Conservation (phyloP, 2,797 vertebrate genomes). For the Thaleichthys pacificus region DNA sequence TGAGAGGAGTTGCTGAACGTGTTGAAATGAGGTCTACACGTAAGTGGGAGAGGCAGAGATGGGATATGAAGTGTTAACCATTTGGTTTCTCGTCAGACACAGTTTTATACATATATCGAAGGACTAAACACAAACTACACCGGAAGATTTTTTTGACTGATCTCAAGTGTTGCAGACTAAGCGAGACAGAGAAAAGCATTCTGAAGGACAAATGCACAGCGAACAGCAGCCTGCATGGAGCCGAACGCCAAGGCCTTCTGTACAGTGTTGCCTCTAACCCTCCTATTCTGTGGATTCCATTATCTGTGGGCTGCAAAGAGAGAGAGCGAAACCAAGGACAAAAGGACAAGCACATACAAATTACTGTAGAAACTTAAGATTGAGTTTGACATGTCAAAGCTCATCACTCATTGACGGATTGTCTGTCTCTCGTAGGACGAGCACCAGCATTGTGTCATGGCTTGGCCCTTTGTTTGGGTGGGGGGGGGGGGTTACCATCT, state of each 20-base stretch:
- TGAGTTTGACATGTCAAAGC: conserved; percentile 2
- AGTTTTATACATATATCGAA: too few relatives aligned
- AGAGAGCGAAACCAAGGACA: too few relatives aligned
- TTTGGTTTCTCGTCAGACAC: neutral
- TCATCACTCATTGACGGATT: conserved; percentile 35
- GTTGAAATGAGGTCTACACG: neutral
- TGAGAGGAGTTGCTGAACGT: neutral
- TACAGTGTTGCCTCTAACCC: too few relatives aligned
- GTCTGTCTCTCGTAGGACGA: conserved; percentile 22
- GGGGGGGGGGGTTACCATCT: conserved; percentile 31
- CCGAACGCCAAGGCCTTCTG: too few relatives aligned
- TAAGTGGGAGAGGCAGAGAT: neutral
- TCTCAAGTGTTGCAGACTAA: too few relatives aligned
- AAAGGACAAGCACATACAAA: neutral
- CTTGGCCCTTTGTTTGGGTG: conserved; percentile 29
- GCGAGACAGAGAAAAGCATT: too few relatives aligned
- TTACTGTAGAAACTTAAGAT: neutral
- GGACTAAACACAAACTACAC: too few relatives aligned
- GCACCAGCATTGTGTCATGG: conserved; percentile 20
- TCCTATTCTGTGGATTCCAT: too few relatives aligned
- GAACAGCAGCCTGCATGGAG: too few relatives aligned
- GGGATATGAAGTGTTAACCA: neutral
- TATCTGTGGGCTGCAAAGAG: too few relatives aligned
- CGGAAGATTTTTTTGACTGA: too few relatives aligned
- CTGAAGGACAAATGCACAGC: too few relatives aligned